phyloP scores from a whole-genome alignment of 2,888 invertebrate species.

The Mylabris sibirica region DNA sequence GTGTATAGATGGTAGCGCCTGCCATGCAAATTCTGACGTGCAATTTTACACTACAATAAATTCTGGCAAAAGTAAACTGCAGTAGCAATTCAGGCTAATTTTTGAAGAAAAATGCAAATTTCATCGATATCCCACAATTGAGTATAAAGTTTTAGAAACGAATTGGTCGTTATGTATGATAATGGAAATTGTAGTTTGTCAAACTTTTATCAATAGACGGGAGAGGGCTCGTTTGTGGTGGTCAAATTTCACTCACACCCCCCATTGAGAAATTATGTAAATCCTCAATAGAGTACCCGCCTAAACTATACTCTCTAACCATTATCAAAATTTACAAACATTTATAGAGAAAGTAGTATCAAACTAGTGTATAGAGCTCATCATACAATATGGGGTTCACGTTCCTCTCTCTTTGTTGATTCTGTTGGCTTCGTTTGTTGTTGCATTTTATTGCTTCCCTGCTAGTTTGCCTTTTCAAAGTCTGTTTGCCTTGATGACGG shows the following conservation, averaged over 20 bases:
- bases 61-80: slow-evolving; percentile 34
- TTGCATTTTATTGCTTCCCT: slow-evolving; percentile 33
- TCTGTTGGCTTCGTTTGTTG: slow-evolving; percentile 22
- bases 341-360: slow-evolving; percentile 22
- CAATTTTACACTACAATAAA: slow-evolving; percentile 51
- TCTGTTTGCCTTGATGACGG: slow-evolving; percentile 8
- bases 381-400: slow-evolving; percentile 27
- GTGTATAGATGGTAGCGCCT: slow-evolving; percentile 49
- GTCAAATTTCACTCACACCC: slow-evolving; percentile 23
- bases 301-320: slow-evolving; percentile 15
- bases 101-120: not conserved
- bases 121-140: not conserved
- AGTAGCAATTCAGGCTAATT: slow-evolving; percentile 32
- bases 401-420: slow-evolving; percentile 30
- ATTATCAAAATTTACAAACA: slow-evolving; percentile 34
- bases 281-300: slow-evolving; percentile 12
- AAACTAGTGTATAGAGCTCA: slow-evolving; percentile 12
- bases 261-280: slow-evolving; percentile 29
- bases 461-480: slow-evolving; percentile 27
- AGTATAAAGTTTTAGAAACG: slow-evolving; percentile 35
- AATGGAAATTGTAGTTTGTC: slow-evolving; percentile 36
- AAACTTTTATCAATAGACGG: slow-evolving; percentile 29
- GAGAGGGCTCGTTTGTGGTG: slow-evolving; percentile 13
- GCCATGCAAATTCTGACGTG: slow-evolving; percentile 54
- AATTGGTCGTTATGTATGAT: slow-evolving; percentile 46